Percentiles rank a stretch among this genome's conserved stretches.
phyloP scores from a whole-genome alignment of 2,113 vertebrate species.

The Myrmecobius fasciatus region DNA sequence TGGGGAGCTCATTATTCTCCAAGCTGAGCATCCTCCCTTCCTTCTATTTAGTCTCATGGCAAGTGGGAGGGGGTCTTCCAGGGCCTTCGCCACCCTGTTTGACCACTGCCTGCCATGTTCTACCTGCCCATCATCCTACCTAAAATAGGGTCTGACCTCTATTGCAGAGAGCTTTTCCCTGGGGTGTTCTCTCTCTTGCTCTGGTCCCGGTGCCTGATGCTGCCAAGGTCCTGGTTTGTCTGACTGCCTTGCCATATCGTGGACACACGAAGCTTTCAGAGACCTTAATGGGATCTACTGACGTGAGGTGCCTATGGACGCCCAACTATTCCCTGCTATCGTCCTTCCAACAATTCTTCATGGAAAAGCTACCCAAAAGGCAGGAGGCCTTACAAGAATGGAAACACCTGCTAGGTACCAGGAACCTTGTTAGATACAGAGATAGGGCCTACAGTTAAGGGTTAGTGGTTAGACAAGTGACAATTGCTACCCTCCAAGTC shows the following conservation, averaged over 20 bases:
- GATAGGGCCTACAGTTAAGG: neutral
- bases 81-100: too few relatives aligned
- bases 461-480: neutral
- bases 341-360: neutral
- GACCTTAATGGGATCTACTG: neutral
- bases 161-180: neutral
- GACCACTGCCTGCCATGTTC: too few relatives aligned
- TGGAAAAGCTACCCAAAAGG: too few relatives aligned
- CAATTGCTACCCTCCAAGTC: neutral
- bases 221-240: neutral
- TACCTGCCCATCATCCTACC: too few relatives aligned
- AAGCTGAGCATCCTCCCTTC: too few relatives aligned
- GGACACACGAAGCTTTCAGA: neutral
- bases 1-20: neutral
- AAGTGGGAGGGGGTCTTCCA: too few relatives aligned
- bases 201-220: too few relatives aligned
- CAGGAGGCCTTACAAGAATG: neutral
- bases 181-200: too few relatives aligned
- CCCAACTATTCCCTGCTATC: neutral
- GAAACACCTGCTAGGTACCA: neutral
- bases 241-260: neutral
- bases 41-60: neutral
- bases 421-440: too few relatives aligned
- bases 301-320: neutral
- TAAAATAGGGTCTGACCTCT: neutral